phyloP scores from a whole-genome alignment of 2,888 invertebrate genomes.

The Prosopocoilus inquinatus region DNA sequence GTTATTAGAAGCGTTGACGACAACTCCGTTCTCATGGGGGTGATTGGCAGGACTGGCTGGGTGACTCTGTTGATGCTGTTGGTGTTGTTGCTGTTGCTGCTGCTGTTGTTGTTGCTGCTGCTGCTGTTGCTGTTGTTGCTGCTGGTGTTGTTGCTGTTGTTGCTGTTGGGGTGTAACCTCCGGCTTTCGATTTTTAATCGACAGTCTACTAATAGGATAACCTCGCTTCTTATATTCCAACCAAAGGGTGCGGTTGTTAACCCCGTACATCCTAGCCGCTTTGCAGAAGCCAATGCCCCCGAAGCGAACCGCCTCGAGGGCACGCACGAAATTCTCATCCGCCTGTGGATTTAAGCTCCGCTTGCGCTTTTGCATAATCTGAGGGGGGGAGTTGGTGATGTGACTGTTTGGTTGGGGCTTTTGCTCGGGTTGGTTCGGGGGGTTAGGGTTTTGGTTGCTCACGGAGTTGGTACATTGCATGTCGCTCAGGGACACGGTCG shows the following conservation, averaged over 20 bases:
- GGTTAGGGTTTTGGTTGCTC: slow-evolving; percentile 10
- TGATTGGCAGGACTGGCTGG: slow-evolving; percentile 39
- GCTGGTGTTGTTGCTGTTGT: slow-evolving; percentile 36
- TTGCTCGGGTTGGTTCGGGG: slow-evolving; percentile 7
- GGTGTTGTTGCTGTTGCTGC: slow-evolving; percentile 47
- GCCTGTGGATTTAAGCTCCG: slow-evolving; percentile 77
- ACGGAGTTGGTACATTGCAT: slow-evolving; percentile 34
- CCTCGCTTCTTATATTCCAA: slow-evolving; percentile 82
- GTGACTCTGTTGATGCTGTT: slow-evolving; percentile 40
- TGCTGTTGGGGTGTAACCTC: slow-evolving; percentile 40
- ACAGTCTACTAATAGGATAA: slow-evolving; percentile 76
- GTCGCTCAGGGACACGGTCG: slow-evolving; percentile 51
- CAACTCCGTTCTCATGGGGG: slow-evolving; percentile 47
- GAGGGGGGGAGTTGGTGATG: slow-evolving; percentile 46
- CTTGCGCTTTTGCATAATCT: slow-evolving; percentile 61
- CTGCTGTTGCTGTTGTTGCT: slow-evolving; percentile 37
- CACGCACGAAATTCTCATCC: slow-evolving; percentile 78
- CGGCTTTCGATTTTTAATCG: slow-evolving; percentile 73
- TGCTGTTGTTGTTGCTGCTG: slow-evolving; percentile 48
- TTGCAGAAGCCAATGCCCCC: slow-evolving; percentile 86
- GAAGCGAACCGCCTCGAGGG: slow-evolving; percentile 77
- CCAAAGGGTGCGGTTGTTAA: slow-evolving; percentile 83
- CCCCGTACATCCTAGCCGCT: slow-evolving; percentile 79
- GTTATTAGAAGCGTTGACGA: slow-evolving; percentile 39
- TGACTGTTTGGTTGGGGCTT: slow-evolving; percentile 43